A percentile compares a stretch with the other conserved stretches of the same genome.
Conservation (phyloP, 2,888 invertebrate genomes). For the Hirtodrosophila confusa region DNA sequence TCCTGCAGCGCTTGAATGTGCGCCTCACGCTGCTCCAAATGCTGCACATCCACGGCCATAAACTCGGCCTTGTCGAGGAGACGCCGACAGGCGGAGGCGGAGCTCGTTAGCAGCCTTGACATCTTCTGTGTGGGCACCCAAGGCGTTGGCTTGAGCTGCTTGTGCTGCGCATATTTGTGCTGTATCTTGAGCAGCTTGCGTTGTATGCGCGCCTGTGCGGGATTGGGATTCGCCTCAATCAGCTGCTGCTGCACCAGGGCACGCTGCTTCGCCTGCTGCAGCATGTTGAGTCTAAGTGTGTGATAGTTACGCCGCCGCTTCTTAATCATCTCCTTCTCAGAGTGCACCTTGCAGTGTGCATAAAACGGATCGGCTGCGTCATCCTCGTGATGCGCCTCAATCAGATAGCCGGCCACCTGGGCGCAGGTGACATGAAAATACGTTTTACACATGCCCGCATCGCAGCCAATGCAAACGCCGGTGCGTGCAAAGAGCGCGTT, state of each 20-base stretch:
- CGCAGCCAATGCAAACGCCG: constrained; percentile 98
- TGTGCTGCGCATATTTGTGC: constrained; percentile 91
- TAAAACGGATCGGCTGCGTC: constrained; percentile 98
- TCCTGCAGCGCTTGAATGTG: constrained; percentile 92
- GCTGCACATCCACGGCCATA: constrained; percentile 94
- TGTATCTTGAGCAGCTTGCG: constrained; percentile 93
- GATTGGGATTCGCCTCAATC: constrained; percentile 84
- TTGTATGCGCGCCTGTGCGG: constrained; percentile 90
- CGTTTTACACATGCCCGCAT: constrained; percentile 98
- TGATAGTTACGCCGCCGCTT: constrained; percentile 93
- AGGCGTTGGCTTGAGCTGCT: constrained; percentile 90
- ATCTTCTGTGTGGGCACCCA: constrained; percentile 99
- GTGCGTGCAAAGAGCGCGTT: constrained; percentile 94
- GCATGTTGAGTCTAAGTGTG: constrained; percentile 91
- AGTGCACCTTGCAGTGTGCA: constrained; percentile 97
- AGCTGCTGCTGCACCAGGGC: constrained; percentile 55
- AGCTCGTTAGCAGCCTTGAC: constrained; percentile 94
- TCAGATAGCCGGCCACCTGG: constrained; percentile 95
- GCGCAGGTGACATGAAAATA: constrained; percentile 99
- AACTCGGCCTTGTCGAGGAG: constrained; percentile 93
- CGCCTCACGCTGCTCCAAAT: constrained; percentile 92
- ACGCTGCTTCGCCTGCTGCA: constrained; percentile 86
- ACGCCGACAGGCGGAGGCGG: constrained; percentile 93
- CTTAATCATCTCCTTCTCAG: constrained; percentile 94
- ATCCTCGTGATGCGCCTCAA: constrained; percentile 96